These are phyloP conservation scores for Acronicta psi DNA, from an alignment of 2,888 invertebrate genomes.

Conservation along the genomic window DNA sequence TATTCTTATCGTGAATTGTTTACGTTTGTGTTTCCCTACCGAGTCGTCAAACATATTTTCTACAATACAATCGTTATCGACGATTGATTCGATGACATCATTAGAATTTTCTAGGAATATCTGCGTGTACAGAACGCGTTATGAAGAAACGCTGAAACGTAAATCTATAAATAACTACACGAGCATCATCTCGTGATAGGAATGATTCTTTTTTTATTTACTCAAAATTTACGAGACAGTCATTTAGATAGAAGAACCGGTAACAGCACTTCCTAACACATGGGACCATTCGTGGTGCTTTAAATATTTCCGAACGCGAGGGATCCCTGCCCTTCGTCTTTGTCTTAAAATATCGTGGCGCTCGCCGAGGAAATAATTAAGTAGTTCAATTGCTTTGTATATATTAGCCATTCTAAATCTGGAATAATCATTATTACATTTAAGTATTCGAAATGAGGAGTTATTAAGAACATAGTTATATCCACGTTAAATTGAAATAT, in stretches of 20 bases:
- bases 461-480: too few species aligned
- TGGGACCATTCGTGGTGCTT: neutral
- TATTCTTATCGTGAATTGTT: slow-evolving; percentile 19
- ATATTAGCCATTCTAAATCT: neutral
- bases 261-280: neutral
- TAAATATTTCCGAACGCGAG: neutral
- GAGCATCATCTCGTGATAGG: slow-evolving; percentile 5
- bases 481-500: too few species aligned
- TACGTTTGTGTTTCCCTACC: slow-evolving; percentile 15
- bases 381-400: too few species aligned
- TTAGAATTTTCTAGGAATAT: slow-evolving; percentile 20
- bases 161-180: slow-evolving; percentile 26
- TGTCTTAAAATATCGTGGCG: slow-evolving; percentile 34
- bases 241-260: too few species aligned
- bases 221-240: too few species aligned
- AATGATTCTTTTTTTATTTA: neutral
- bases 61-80: slow-evolving; percentile 26
- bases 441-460: neutral
- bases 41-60: slow-evolving; percentile 16
- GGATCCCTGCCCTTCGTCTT: slow-evolving; percentile 28
- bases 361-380: neutral
- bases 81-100: slow-evolving; percentile 28
- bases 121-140: slow-evolving; percentile 7
- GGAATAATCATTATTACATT: neutral
- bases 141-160: slow-evolving; percentile 4